Evolutionary conservation across 2,113 vertebrate species (phyloP), one percentile per base, ranked within the genome.

Genomic region (Cryptotis parvus): DNA sequence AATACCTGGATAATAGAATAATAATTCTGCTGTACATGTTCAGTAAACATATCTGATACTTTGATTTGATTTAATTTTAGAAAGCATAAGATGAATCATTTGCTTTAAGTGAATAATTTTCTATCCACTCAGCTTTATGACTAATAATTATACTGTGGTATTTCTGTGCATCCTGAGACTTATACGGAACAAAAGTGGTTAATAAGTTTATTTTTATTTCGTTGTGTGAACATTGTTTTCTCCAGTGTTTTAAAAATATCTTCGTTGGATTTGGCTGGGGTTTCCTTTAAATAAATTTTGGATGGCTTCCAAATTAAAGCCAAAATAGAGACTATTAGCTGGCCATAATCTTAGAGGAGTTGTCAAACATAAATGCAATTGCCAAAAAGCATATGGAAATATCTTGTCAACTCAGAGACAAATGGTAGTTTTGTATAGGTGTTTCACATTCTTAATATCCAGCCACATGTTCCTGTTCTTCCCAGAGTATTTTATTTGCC

Each of bases 291-390:
- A 80, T 80, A 88, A 69, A 73, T 87, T 31, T 89, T 94, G 91
- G 61, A 35, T 85, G 29, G 3, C 76, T 95, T 95, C 88, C 94
- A 94, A 69, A 95, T 95, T 85, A 83, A 84, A 91, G 76, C 45
- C 61, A 94, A 41, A 78, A 89, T 37, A 84, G 22, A 89, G 9
- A 84, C 39, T 87, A 79, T 84, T 91, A 95, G 69, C 49, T 66
- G 87, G 43, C 55, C 77, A 76, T 83, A 85, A 95, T 90, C 94
- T 94, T 91, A 91, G 90, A 87, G 63, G 31, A 76, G 33, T 58
- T 88, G 35, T 87, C 91, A 91, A 94, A 95, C 84, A 61, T 89
- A 89, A 94, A 95, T 31, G 37, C 33, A 73, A 14, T 86, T 88
- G 82, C 74, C 75, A 83, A 84, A 86, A 94, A 76, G 12, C 77